Conservation (phyloP, 2,888 invertebrate species). For the Euspilapteryx auroguttella region DNA sequence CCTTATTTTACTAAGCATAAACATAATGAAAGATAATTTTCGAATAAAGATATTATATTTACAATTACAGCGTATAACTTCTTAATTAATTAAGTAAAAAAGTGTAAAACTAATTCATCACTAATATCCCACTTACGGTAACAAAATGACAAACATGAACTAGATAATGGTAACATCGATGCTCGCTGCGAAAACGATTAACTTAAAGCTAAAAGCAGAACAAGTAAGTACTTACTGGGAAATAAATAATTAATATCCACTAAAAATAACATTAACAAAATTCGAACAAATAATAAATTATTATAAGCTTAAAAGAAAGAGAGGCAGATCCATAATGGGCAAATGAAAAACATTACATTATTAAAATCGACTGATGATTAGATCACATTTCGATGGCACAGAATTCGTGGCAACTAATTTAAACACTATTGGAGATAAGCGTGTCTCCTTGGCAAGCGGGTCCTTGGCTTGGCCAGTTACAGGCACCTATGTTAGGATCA, state of each 20-base stretch:
- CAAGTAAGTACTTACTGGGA: too few species aligned
- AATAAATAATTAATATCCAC: conserved; percentile 51
- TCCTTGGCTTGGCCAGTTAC: conserved; percentile 82
- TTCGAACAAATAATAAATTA: conserved; percentile 41
- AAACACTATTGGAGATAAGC: conserved; percentile 57
- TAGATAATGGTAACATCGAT: conserved; percentile 52
- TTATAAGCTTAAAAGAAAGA: conserved; percentile 29
- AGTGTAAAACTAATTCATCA: conserved; percentile 40
- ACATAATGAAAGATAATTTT: conserved; percentile 15
- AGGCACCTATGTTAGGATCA: conserved; percentile 73
- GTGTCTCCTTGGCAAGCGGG: conserved; percentile 76
- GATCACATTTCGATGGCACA: conserved; percentile 51
- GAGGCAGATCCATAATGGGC: conserved; percentile 23
- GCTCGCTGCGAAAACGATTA: too few species aligned
- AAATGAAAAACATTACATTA: too few species aligned
- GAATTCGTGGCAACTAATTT: conserved; percentile 14
- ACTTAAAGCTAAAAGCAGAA: conserved; percentile 30
- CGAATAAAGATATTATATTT: conserved; percentile 53
- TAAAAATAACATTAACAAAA: conserved; percentile 50
- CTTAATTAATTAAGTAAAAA: conserved; percentile 38
- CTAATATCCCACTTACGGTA: conserved; percentile 33
- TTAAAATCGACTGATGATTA: too few species aligned
- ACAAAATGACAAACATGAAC: conserved; percentile 33
- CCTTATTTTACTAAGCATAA: not conserved
- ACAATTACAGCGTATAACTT: conserved; percentile 41